Conservation (phyloP, 2,113 vertebrate species). For the Bombycilla garrulus region DNA sequence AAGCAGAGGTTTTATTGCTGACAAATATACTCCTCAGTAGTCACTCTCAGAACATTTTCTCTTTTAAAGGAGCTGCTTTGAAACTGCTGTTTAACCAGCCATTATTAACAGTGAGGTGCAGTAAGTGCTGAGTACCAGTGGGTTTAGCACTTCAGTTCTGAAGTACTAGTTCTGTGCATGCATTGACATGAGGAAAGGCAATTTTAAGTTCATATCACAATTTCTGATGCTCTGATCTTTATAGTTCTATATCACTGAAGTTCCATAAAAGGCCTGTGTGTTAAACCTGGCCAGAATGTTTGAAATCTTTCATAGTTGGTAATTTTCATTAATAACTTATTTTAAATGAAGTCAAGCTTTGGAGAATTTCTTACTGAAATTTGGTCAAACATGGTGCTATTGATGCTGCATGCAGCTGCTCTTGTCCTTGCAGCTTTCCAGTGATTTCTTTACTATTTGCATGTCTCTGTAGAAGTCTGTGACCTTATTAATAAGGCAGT, state of each 20-base stretch:
- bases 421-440: background rate
- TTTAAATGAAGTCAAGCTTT: background rate
- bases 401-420: background rate
- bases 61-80: background rate
- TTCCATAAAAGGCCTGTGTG: background rate
- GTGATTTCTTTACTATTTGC: background rate
- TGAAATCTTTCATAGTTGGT: background rate
- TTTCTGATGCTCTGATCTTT: background rate
- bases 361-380: background rate
- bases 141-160: background rate
- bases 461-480: background rate
- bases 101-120: background rate
- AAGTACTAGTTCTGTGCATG: background rate
- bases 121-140: background rate
- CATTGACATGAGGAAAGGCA: background rate
- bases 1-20: background rate
- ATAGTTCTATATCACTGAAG: background rate
- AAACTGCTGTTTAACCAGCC: background rate
- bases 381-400: background rate
- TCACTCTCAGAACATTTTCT: background rate
- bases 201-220: background rate
- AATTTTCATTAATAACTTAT: background rate
- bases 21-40: background rate
- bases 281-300: background rate
- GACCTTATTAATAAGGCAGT: background rate